Conservation (phyloP, 2,113 vertebrate species). For the Poeciliopsis turrubarensis region DNA sequence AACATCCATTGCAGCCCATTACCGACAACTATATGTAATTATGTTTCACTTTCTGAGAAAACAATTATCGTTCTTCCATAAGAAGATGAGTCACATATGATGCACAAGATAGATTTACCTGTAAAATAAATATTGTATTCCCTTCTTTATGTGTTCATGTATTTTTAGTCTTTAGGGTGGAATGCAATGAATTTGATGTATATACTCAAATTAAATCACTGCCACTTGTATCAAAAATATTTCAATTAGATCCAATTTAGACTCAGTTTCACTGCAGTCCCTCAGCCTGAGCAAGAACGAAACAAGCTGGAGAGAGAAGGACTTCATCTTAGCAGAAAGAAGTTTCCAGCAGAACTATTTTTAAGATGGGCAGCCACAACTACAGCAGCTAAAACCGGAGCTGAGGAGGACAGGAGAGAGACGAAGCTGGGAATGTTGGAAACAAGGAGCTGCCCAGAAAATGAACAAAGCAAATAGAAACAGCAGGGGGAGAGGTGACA, state of each 20-base stretch:
- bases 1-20: constrained; percentile 32
- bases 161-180: too few relatives aligned
- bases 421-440: neutral
- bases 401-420: too few relatives aligned
- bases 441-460: neutral
- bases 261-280: neutral
- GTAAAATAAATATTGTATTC: neutral
- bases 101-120: constrained; percentile 5
- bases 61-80: neutral
- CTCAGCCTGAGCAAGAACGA: neutral
- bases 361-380: neutral
- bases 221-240: neutral
- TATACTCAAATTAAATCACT: neutral
- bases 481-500: neutral
- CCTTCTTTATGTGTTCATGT: too few relatives aligned
- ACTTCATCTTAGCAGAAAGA: too few relatives aligned
- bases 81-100: constrained; percentile 35
- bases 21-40: constrained; percentile 36
- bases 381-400: neutral
- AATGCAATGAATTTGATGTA: too few relatives aligned
- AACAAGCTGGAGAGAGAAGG: too few relatives aligned
- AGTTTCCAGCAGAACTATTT: too few relatives aligned
- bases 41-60: neutral
- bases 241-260: neutral
- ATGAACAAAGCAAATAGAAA: neutral